Base-by-base conservation (phyloP, 2,888 invertebrate genomes). In the Eupithecia centaureata region DNA sequence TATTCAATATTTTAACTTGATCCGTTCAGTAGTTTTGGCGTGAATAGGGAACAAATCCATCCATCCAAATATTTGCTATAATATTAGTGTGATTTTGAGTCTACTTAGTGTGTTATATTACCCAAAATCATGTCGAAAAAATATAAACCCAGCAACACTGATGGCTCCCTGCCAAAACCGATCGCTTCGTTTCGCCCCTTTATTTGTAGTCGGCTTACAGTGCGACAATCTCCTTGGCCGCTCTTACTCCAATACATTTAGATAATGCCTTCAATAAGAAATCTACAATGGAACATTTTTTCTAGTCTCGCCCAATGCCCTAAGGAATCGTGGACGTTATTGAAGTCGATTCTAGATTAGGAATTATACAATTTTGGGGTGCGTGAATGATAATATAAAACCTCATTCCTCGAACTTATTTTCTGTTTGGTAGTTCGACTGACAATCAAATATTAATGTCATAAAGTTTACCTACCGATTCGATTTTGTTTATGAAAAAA, bases 101-200 rank as follows among this genome's bases (percentile, higher is more conserved):
- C 15, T 13, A 35, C 12, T 4, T 10, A 5, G 27, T 2, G 15
- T 56, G 4, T 15, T 15, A 56, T 27, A 30, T 56, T 18, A 18
- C 56, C 54, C 30, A 4, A 56, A n/a, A 56, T n/a, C 8, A 56
- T 30, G 28, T 30, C 18, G n/a, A 30, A n/a, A 56, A 12, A 25
- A n/a, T 30, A 18, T 10, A 30, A n/a, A 18, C 28, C 30, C 30
- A 56, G 56, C 56, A 56, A 56, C 56, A 56, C 30, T 38, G 58
- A 63, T 76, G 90, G 89, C 89, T 77, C 68, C 63, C 64, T 85
- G 89, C 90, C 89, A 90, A 86, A 86, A 85, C 81, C 80, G 79
- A 86, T 84, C 78, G 82, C 72, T 74, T 74, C 75, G 79, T 82
- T 81, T 79, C 77, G 76, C 76, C 80, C 81, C 83, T 86, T 85